Conservation (phyloP, 2,113 vertebrate genomes). For the Spheniscus mendiculus region DNA sequence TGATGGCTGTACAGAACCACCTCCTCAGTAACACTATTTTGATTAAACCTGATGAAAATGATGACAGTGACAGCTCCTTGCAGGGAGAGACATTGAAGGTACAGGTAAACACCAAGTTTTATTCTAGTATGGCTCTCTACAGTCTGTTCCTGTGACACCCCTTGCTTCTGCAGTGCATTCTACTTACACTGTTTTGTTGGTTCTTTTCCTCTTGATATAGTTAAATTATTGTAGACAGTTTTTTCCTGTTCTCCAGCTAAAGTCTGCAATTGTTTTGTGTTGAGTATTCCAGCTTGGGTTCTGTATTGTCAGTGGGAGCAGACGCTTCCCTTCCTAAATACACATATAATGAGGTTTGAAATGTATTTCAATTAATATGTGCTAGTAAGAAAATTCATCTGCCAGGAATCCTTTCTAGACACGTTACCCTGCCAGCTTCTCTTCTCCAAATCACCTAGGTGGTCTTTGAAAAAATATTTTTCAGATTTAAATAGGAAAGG, state of each 20-base stretch:
- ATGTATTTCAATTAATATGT: background rate
- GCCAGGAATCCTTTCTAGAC: background rate
- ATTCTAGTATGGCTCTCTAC: constrained; percentile 79
- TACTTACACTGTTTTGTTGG: background rate
- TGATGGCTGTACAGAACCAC: constrained; percentile 99
- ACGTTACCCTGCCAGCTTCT: rapidly evolving
- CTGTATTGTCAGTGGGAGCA: background rate
- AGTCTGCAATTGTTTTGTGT: background rate
- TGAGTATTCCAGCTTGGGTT: background rate
- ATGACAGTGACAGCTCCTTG: constrained; percentile 99
- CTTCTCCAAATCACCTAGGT: background rate
- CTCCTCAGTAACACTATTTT: constrained; percentile 98
- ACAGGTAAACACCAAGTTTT: constrained; percentile 99
- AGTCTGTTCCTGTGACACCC: constrained; percentile 36
- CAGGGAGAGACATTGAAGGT: constrained; percentile 99
- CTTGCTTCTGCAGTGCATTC: constrained; percentile 2
- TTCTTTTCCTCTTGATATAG: background rate
- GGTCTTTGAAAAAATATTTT: background rate
- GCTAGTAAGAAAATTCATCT: background rate
- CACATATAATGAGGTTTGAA: background rate
- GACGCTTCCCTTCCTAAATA: background rate
- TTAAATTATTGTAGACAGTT: background rate
- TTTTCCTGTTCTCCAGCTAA: background rate
- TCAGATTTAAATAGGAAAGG: background rate
- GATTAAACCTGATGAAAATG: constrained; percentile 94